Evolutionary conservation across 2,888 invertebrate species (phyloP), one percentile per base, ranked within the genome.

Genomic region (Phlogophora meticulosa): DNA sequence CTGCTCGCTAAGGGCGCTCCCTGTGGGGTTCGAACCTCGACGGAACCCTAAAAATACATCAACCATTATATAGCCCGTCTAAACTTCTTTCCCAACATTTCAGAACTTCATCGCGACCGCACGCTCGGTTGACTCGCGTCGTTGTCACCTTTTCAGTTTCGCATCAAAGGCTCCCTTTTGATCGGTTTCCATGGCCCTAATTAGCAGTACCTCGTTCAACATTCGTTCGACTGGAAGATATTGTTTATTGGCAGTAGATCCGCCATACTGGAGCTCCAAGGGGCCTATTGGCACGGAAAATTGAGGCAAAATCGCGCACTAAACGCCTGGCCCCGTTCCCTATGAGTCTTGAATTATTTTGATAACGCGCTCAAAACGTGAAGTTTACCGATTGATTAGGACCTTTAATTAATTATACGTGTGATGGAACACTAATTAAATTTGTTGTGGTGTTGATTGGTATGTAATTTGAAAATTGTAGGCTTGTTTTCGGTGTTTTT

Each of bases 211-310:
- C 91, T 90, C 91, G 91, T 89, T 90, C 90, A 86, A 75, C 78
- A 84, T 71, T 85, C 91, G 85, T 82, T 90, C 92, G 85, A 72
- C 88, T 88, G 94, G 94, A 95, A 95, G 92, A 93, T 92, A 95
- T 95, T 95, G 95, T 93, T 94, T 95, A 95, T 94, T 94, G 94
- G 92, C 90, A 92, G 90, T 91, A 92, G 90, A 92, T 90, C 82
- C 87, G 83, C 86, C 88, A 87, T 80, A 85, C 84, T 82, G 85
- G 82, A 85, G 87, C 85, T 85, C 87, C 86, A 85, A 72, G 82
- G 60, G 70, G 85, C 84, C 86, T 87, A 91, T 81, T 91, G 92
- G 93, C 87, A 92, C 87, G 95, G 95, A 95, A 95, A 94, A 94
- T 94, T 94, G 92, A 92, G 92, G 93, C 86, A 90, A 90, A 91